Base-by-base conservation (phyloP, 2,888 invertebrate species). In the Mellilla xanthometata region DNA sequence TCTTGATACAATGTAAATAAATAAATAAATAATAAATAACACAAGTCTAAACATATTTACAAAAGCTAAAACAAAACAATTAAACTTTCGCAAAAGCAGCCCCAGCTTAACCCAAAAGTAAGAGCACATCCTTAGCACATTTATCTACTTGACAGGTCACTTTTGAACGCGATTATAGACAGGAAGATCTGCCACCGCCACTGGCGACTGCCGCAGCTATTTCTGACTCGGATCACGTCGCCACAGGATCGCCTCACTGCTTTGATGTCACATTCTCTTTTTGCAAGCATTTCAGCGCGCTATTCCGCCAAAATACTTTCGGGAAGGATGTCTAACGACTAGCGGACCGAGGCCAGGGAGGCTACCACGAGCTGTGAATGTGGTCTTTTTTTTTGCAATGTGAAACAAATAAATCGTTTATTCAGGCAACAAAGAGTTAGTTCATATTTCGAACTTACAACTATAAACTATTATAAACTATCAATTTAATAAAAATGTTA, bases 181-280 rank as follows among this genome's bases (percentile, higher is more conserved):
- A 47, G 47, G 47, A 42, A 44, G 32, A 47, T 29, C 38, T 43
- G 34, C 34, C 27, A 44, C 49, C 54, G 52, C 35, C 43, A 52
- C 54, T 60, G 56, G 43, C 22, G 39, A 36, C 35, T 32, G 27
- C 54, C 52, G 65, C 39, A 70, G 77, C 71, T 88, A 88, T 88
- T 88, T 87, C 84, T 75, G 83, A 86, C 80, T 67, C 84, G 68
- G 69, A 74, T 84, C 87, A 86, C 88, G 88, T 87, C 78, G 68
- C 65, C 68, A 72, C 79, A 78, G 75, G 76, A 79, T 83, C 77
- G 81, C 72, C 72, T 68, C 73, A 69, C 72, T 72, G 79, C 88
- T 87, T 89, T 89, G 87, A 89, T 85, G 86, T 88, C 72, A 67
- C 73, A 74, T 85, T 76, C 77, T 86, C 86, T 88, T 88, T 88